Percentiles rank a stretch among this genome's conserved stretches.
Conservation (phyloP, 2,113 vertebrate species). For the Microcebus murinus region DNA sequence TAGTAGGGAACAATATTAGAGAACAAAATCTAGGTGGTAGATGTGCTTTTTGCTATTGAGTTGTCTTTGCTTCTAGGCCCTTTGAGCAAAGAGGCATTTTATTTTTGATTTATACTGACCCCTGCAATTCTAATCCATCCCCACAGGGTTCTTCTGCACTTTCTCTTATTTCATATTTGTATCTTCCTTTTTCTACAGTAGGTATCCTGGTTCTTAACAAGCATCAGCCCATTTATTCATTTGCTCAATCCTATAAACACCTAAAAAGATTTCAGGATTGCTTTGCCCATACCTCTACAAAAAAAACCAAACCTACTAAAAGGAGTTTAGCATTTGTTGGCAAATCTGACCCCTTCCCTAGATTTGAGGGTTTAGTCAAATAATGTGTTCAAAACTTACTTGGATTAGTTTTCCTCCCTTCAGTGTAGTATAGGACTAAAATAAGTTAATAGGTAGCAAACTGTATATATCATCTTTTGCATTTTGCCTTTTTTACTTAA, state of each 20-base stretch:
- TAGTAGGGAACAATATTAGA: not conserved
- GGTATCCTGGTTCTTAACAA: not conserved
- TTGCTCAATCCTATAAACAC: not conserved
- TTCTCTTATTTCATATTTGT: not conserved
- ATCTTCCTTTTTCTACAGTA: not conserved
- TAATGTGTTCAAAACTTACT: not conserved
- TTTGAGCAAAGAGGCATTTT: not conserved
- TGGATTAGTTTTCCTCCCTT: not conserved
- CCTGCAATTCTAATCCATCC: not conserved
- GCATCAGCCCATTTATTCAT: not conserved
- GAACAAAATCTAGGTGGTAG: not conserved
- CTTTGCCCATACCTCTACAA: not conserved
- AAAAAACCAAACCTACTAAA: not conserved
- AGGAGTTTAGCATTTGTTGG: not conserved
- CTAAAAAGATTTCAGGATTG: slow-evolving; percentile 18
- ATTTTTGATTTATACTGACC: not conserved
- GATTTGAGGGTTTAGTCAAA: not conserved
- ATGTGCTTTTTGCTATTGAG: not conserved
- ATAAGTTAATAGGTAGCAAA: not conserved
- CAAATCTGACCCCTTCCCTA: not conserved
- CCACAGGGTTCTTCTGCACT: not conserved
- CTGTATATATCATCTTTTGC: not conserved
- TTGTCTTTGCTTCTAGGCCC: not conserved
- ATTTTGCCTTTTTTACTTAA: not conserved
- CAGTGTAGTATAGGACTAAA: not conserved